phyloP scores from a whole-genome alignment of 2,113 vertebrate genomes.

The Benitochromis conjunctus region DNA sequence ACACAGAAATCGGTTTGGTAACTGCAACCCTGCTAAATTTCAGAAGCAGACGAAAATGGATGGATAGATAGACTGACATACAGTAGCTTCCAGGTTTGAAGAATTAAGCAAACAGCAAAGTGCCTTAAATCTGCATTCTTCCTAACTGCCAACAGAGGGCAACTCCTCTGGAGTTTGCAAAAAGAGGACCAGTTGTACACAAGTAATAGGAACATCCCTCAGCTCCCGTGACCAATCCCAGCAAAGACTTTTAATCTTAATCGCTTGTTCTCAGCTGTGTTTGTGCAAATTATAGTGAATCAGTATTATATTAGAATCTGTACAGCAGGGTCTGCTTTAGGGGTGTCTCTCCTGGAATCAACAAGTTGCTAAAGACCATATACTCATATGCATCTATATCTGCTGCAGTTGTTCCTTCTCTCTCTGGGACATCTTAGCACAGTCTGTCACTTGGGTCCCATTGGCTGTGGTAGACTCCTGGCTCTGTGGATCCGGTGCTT shows the following conservation, averaged over 20 bases:
- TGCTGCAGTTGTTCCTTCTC: background rate
- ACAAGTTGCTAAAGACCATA: background rate
- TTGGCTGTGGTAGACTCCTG: background rate
- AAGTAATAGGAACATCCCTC: background rate
- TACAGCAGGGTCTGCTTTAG: background rate
- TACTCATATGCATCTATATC: background rate
- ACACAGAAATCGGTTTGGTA: background rate
- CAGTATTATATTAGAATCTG: background rate
- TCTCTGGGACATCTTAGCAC: background rate
- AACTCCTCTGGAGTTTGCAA: background rate
- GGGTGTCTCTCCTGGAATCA: background rate
- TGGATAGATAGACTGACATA: background rate
- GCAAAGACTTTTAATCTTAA: background rate
- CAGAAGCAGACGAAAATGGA: background rate
- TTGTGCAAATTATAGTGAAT: background rate
- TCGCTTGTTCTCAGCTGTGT: background rate
- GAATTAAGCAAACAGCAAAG: background rate
- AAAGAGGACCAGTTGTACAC: background rate
- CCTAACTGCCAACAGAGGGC: background rate
- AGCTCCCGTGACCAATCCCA: background rate
- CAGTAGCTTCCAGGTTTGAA: background rate
- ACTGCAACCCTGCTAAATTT: no score
- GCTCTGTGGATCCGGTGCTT: background rate
- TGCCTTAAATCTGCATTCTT: background rate
- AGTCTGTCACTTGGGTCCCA: background rate